Evolutionary conservation across 2,113 vertebrate species (phyloP).

Genomic region (Kryptolebias marmoratus): DNA sequence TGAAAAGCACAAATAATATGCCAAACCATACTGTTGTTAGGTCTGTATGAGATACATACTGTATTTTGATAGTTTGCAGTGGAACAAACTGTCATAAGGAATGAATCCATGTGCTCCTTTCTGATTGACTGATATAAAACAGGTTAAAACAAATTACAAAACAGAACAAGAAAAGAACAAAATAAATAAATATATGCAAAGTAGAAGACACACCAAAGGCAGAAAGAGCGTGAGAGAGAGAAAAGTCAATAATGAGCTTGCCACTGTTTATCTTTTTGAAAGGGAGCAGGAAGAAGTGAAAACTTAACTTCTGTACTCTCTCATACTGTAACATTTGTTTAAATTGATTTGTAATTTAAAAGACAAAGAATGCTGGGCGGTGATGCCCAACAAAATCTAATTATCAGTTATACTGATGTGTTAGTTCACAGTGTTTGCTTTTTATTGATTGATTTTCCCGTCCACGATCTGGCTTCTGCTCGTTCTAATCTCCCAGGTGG

Average conservation of each 20-base stretch:
- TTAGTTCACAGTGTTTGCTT: constrained; percentile 6
- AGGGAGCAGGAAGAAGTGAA: too few relatives aligned
- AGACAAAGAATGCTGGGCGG: neutral
- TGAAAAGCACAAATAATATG: neutral
- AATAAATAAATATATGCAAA: too few relatives aligned
- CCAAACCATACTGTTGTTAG: constrained; percentile 1
- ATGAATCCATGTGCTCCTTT: neutral
- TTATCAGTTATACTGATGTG: constrained; percentile 3
- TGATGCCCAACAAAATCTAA: neutral
- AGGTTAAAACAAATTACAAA: too few relatives aligned
- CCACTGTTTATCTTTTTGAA: too few relatives aligned
- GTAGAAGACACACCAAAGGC: too few relatives aligned
- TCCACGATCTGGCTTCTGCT: constrained; percentile 6
- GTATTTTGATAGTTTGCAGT: neutral
- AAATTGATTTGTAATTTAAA: neutral
- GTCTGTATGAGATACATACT: neutral
- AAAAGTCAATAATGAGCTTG: too few relatives aligned
- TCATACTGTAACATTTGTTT: neutral
- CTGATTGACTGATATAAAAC: too few relatives aligned
- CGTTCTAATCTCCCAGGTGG: constrained; percentile 22
- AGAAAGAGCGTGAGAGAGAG: too few relatives aligned
- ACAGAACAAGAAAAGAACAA: too few relatives aligned
- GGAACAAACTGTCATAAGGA: constrained; percentile 16
- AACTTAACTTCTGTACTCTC: neutral
- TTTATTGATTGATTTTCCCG: constrained; percentile 31